Percentiles rank a stretch among this genome's conserved stretches.
Evolutionary conservation across 2,797 vertebrate genomes (phyloP).

Genomic region (Dendrocincla fuliginosa): DNA sequence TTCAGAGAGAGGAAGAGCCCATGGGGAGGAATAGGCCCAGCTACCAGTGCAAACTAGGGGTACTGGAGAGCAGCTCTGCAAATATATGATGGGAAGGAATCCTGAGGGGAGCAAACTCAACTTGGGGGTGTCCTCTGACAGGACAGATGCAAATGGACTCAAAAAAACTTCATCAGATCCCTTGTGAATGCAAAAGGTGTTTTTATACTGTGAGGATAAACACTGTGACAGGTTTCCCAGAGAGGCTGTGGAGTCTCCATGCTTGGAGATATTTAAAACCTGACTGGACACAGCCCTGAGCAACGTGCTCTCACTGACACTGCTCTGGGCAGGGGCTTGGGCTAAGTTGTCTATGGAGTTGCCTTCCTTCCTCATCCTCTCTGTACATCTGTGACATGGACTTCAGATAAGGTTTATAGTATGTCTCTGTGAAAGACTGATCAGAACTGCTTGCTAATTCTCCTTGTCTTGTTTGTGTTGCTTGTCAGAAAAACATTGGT

Average conservation of each 20-base stretch:
- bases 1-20: background rate
- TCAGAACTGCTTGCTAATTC: background rate
- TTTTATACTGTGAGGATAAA: background rate
- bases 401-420: background rate
- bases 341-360: background rate
- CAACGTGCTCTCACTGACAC: background rate
- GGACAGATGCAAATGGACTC: fast-evolving
- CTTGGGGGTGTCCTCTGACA: background rate
- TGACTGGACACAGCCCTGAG: background rate
- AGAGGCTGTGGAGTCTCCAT: background rate
- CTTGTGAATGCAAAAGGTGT: background rate
- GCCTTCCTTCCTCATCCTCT: background rate
- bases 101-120: background rate
- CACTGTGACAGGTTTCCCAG: background rate
- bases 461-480: background rate
- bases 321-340: fast-evolving
- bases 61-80: background rate
- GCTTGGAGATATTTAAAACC: background rate
- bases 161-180: background rate
- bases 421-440: background rate
- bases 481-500: background rate
- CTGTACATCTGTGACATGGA: background rate
- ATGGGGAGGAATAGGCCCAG: background rate
- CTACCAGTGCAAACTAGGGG: background rate
- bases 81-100: background rate